phyloP scores from a whole-genome alignment of 2,797 vertebrate species.

The Rhadinocentrus ornatus region DNA sequence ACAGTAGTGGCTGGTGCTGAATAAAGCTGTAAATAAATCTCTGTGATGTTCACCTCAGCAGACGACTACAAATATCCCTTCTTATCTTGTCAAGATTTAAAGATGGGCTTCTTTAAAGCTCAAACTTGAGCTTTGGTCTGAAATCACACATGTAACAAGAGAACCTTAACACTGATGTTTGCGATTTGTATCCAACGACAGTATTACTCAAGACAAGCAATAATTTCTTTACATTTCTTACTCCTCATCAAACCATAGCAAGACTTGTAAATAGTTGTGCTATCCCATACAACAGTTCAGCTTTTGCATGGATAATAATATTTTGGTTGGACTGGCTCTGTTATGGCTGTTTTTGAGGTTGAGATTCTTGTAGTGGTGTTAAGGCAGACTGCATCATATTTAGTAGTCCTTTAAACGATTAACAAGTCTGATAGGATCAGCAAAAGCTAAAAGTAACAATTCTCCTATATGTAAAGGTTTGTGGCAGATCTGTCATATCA shows the following conservation, averaged over 20 bases:
- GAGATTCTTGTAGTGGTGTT: neutral
- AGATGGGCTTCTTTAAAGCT: neutral
- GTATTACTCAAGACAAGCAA: neutral
- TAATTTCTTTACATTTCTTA: neutral
- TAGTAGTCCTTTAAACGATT: neutral
- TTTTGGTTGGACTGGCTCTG: neutral
- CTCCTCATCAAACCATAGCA: neutral
- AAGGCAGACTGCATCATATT: neutral
- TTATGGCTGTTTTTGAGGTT: neutral
- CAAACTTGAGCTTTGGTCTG: constrained; percentile 5
- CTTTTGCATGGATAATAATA: neutral
- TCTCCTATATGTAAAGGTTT: neutral
- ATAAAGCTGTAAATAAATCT: constrained; percentile 62
- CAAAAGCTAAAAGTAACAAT: neutral
- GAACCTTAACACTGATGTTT: neutral
- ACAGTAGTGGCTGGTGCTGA: constrained; percentile 34
- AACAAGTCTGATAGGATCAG: neutral
- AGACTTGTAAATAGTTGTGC: neutral
- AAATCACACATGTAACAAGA: neutral
- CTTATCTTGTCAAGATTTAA: neutral
- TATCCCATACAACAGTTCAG: neutral
- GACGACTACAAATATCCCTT: neutral
- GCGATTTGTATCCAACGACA: neutral
- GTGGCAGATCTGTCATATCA: neutral
- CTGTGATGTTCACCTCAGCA: constrained; percentile 30